Base-by-base conservation (phyloP, 2,888 invertebrate species). In the Epiblema foenella region DNA sequence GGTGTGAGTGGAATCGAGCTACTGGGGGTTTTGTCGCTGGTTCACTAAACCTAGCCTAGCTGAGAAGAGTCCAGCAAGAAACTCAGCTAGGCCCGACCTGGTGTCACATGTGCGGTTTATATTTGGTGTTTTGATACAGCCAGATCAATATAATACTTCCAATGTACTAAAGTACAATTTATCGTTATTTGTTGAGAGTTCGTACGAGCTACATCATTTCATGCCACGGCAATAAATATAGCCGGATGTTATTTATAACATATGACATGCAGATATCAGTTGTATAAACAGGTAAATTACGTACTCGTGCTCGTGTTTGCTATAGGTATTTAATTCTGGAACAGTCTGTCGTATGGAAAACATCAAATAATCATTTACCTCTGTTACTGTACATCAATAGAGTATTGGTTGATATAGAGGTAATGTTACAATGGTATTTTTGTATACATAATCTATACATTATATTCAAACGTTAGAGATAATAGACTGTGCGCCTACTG, bases 181-280 rank as follows among this genome's bases (percentile, higher is more conserved):
- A n/a, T n/a, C n/a, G n/a, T n/a, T n/a, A n/a, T 52, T 18, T 62
- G 29, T 62, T 49, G 51, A 18, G 17, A n/a, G 49, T 33, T 49
- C 2, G 17, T 29, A 17, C n/a, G n/a, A 29, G 60, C 46, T 46
- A 51, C 62, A 12, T 33, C 15, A 29, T 17, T 29, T 51, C 33
- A 29, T 62, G 33, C 7, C 49, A 51, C 33, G 17, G 33, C 11
- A 63, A 37, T 63, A 63, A 51, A 63, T 46, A 24, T 51, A 12
- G 49, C 62, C 62, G 62, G 51, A 51, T 63, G 62, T 63, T 63
- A 63, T 63, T 63, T 63, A 63, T 63, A 51, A 51, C 15, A 3
- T 18, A 17, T 12, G 17, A 51, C 62, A 51, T 18, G 17, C 18
- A 33, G 10, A 33, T 63, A 37, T 15, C 33, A n/a, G 52, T n/a